Conservation (phyloP, 2,113 vertebrate genomes). For the Megaceryle torquata region DNA sequence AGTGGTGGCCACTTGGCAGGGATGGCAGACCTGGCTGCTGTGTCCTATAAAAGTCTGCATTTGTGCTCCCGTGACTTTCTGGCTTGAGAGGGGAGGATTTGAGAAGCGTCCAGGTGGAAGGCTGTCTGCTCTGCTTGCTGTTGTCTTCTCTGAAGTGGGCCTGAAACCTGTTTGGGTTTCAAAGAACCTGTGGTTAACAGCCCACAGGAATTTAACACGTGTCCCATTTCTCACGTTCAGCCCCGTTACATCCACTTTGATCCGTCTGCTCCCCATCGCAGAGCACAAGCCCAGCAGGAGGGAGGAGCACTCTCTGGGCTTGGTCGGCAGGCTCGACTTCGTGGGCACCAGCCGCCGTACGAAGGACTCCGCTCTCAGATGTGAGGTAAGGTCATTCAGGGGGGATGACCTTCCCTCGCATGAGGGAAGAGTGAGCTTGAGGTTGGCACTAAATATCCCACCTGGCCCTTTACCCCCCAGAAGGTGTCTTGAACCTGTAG, state of each 20-base stretch:
- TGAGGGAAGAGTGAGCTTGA: background rate
- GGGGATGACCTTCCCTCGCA: background rate
- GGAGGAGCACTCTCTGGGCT: background rate
- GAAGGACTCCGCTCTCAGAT: fast-evolving
- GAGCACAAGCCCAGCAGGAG: background rate
- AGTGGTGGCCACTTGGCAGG: background rate
- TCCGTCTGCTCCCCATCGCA: fast-evolving
- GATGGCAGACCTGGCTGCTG: background rate
- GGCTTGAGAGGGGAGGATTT: background rate
- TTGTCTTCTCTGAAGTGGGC: background rate
- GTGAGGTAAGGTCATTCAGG: background rate
- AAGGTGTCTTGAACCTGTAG: background rate
- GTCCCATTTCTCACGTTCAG: background rate
- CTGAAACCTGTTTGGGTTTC: background rate
- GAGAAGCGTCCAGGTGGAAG: background rate
- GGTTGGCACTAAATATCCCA: too few relatives aligned
- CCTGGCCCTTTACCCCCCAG: background rate
- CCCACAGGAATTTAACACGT: background rate
- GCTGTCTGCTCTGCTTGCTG: fast-evolving
- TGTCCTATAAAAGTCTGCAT: background rate
- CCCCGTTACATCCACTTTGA: background rate
- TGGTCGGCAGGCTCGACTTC: fast-evolving
- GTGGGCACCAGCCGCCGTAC: fast-evolving
- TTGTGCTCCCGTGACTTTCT: background rate
- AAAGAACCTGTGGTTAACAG: background rate